Conservation (phyloP, 2,113 vertebrate species). For the Oreochromis niloticus region DNA sequence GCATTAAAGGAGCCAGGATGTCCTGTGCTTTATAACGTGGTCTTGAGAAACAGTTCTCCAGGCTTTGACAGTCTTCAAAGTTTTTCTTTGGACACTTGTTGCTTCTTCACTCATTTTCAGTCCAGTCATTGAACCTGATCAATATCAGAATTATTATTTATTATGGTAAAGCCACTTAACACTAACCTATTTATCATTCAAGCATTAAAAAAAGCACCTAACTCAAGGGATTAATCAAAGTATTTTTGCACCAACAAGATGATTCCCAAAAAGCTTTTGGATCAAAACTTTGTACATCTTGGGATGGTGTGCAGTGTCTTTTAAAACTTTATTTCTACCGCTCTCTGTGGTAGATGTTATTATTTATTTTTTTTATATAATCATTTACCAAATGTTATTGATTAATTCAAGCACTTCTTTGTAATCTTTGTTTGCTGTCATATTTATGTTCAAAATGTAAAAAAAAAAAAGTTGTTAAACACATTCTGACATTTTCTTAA, state of each 20-base stretch:
- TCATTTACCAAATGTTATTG: neutral
- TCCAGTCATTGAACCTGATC: neutral
- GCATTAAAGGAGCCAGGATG: neutral
- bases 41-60: neutral
- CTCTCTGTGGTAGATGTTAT: neutral
- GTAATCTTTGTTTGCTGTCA: neutral
- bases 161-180: neutral
- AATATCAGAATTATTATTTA: neutral
- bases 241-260: neutral
- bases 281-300: neutral
- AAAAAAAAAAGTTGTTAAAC: neutral
- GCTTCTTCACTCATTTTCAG: neutral
- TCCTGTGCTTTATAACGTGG: neutral
- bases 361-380: neutral
- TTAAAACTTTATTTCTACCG: neutral
- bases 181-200: neutral
- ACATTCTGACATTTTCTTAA: neutral
- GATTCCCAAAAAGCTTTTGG: neutral
- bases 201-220: neutral
- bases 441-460: neutral
- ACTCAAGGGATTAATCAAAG: neutral
- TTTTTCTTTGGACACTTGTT: neutral
- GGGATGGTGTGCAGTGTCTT: neutral
- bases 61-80: no score
- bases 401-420: neutral